A percentile compares a stretch with the other conserved stretches of the same genome.
These are phyloP conservation scores for Eospalax fontanierii DNA, from an alignment of 2,797 vertebrate species.

Conservation along the genomic window DNA sequence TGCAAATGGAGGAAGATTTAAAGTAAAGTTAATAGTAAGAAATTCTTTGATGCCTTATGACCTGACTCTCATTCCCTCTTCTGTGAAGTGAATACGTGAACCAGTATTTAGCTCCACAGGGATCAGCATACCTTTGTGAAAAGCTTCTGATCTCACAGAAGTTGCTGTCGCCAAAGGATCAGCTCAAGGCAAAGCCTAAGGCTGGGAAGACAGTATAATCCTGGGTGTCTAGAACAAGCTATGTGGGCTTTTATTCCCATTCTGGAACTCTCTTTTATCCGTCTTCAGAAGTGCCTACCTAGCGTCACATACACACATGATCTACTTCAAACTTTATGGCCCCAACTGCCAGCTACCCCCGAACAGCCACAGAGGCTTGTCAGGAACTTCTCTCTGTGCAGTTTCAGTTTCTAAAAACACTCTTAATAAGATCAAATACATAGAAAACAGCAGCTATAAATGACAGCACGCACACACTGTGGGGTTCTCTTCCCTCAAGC, in stretches of 20 bases:
- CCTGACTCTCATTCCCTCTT: not conserved
- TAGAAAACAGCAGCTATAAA: not conserved
- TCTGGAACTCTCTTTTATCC: not conserved
- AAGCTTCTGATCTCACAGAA: constrained; percentile 5
- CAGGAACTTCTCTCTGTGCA: not conserved
- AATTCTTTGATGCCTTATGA: not conserved
- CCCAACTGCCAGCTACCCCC: not conserved
- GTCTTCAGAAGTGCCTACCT: not conserved
- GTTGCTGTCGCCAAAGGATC: not conserved
- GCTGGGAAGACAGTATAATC: not conserved
- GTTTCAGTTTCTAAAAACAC: not conserved
- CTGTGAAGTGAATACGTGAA: not conserved
- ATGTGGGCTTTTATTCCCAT: not conserved
- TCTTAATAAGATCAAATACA: constrained; percentile 17
- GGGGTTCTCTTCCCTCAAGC: not conserved
- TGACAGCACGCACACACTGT: not conserved
- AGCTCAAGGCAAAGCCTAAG: not conserved
- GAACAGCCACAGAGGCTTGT: not conserved
- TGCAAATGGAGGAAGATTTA: not conserved
- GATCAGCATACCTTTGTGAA: not conserved
- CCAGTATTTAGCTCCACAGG: not conserved
- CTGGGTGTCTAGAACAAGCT: not conserved
- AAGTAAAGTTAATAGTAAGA: not conserved
- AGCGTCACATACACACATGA: not conserved
- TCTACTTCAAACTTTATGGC: not conserved